A percentile compares a stretch with the other conserved stretches of the same genome.
Evolutionary conservation across 2,113 vertebrate species (phyloP).

Genomic region (Drymodes brunneopygia): DNA sequence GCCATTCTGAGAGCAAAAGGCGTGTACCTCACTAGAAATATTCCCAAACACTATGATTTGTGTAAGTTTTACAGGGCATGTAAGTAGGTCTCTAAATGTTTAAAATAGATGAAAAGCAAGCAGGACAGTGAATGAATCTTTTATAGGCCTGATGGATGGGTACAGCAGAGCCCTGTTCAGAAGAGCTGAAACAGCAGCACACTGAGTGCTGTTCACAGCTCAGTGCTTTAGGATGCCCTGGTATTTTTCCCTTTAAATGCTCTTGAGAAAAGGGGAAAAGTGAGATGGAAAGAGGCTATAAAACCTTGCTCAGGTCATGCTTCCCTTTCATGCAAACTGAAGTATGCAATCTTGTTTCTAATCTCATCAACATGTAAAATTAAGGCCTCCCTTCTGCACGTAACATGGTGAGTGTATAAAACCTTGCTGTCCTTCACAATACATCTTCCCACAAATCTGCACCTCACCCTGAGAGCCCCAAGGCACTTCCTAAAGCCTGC

Average conservation of each 20-base stretch:
- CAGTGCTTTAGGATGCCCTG: not conserved
- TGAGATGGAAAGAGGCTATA: not conserved
- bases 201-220: not conserved
- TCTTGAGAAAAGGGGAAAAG: not conserved
- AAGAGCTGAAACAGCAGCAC: slow-evolving; percentile 4
- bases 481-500: not conserved
- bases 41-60: not conserved
- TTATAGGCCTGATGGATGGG: slow-evolving; percentile 14
- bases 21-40: not conserved
- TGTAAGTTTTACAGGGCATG: not conserved
- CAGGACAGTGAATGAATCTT: slow-evolving; percentile 47
- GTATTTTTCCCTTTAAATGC: not conserved
- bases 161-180: not conserved
- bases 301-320: not conserved
- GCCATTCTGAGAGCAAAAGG: not conserved
- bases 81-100: slow-evolving; percentile 55
- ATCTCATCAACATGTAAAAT: not conserved
- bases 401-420: not conserved
- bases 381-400: not conserved
- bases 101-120: slow-evolving; percentile 42
- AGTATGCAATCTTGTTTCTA: not conserved
- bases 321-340: not conserved
- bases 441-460: not conserved
- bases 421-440: not conserved
- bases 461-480: not conserved